Conservation (phyloP, 2,113 vertebrate genomes). For the Uria aalge region DNA sequence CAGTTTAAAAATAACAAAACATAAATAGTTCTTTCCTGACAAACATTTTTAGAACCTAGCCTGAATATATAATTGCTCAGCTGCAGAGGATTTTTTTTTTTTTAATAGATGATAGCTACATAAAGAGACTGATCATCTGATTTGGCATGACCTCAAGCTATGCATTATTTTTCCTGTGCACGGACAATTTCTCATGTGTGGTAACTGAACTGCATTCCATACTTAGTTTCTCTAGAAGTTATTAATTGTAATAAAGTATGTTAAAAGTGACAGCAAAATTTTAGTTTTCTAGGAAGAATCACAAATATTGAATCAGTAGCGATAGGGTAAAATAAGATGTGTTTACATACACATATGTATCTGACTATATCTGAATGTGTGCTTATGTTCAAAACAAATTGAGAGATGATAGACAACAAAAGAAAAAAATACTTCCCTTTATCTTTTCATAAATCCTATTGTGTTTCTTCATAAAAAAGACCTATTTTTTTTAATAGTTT, state of each 20-base stretch:
- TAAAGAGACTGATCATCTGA: background rate
- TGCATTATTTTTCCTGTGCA: background rate
- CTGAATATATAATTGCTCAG: background rate
- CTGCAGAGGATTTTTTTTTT: background rate
- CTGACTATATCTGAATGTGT: background rate
- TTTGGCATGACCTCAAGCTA: background rate
- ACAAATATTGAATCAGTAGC: background rate
- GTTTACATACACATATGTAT: rapidly evolving
- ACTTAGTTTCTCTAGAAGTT: background rate
- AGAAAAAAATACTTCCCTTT: background rate
- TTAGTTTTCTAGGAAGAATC: background rate
- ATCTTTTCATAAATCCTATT: background rate
- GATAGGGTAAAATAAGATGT: background rate
- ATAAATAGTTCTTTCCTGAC: constrained; percentile 36
- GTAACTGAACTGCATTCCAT: background rate
- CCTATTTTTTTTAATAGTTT: background rate
- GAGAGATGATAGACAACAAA: background rate
- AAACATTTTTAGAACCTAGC: background rate
- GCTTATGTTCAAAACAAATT: background rate
- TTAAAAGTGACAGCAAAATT: background rate
- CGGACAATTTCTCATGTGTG: background rate
- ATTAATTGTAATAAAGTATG: background rate
- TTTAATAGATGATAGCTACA: background rate
- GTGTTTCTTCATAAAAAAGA: background rate
- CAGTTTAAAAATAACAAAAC: constrained; percentile 42